These are phyloP conservation scores for Cyanoramphus novaezelandiae DNA, from an alignment of 2,113 vertebrate species.

Conservation along the genomic window DNA sequence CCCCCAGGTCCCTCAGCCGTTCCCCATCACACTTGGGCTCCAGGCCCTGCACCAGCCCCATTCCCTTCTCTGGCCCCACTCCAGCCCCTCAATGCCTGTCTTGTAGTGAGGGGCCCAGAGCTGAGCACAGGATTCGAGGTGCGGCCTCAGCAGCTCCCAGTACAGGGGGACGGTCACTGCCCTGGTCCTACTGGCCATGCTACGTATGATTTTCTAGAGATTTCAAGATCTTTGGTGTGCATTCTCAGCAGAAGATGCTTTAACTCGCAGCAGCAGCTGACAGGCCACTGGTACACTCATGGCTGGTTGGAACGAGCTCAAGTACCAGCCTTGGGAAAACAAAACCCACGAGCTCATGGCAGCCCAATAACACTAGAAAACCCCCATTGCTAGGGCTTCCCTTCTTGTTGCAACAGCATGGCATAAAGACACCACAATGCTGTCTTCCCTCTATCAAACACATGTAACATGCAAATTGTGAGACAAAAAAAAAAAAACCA, in stretches of 20 bases:
- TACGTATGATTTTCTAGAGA: neutral
- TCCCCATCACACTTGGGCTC: neutral
- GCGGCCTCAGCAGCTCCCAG: neutral
- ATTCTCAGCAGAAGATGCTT: neutral
- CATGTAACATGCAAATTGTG: accelerated
- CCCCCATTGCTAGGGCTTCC: neutral
- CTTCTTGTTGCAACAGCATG: accelerated
- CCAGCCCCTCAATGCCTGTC: neutral
- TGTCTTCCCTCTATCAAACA: neutral
- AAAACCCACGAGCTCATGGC: neutral
- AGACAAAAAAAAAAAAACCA: neutral
- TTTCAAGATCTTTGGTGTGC: accelerated
- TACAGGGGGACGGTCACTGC: accelerated
- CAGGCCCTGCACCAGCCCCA: accelerated
- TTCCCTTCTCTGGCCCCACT: accelerated
- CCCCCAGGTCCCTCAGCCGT: accelerated
- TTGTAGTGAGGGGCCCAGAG: accelerated
- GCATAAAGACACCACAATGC: neutral
- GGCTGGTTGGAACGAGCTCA: neutral
- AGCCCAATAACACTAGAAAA: neutral
- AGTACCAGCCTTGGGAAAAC: neutral
- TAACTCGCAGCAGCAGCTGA: too few relatives aligned
- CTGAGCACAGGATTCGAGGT: accelerated
- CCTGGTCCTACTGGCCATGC: neutral
- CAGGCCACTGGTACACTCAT: accelerated